A percentile compares a stretch with the other conserved stretches of the same genome.
Conservation (phyloP, 2,113 vertebrate genomes). For the Callaeas wilsoni region DNA sequence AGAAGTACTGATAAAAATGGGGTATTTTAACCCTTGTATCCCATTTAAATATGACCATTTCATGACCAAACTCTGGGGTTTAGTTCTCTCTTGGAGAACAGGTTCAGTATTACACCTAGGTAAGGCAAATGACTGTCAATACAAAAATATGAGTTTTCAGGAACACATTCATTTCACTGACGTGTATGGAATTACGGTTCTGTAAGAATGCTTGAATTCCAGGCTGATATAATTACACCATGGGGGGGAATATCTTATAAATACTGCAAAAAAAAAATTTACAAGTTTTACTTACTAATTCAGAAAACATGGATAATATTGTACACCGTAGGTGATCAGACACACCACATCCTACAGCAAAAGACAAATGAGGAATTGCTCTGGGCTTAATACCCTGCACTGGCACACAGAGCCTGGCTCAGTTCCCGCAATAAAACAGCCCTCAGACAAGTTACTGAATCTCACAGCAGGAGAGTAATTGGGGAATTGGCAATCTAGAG, state of each 20-base stretch:
- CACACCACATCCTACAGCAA: background rate
- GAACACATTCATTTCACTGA: background rate
- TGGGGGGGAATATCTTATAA: accelerated
- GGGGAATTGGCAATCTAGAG: background rate
- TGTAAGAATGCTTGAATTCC: background rate
- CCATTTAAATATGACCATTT: background rate
- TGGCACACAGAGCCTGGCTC: background rate
- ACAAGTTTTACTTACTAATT: background rate
- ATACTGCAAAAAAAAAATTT: background rate
- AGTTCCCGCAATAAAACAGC: background rate
- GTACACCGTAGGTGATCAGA: background rate
- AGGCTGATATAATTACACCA: accelerated
- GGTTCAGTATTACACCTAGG: background rate
- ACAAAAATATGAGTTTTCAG: background rate
- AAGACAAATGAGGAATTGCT: background rate
- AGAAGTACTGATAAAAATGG: background rate
- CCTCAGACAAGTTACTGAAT: background rate
- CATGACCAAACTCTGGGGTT: background rate
- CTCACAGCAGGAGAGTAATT: background rate
- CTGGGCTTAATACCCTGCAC: background rate
- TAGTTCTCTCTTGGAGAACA: background rate
- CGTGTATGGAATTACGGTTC: background rate
- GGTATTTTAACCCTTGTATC: background rate
- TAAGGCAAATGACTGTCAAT: background rate
- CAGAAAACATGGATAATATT: background rate